phyloP scores from a whole-genome alignment of 1,140 invertebrate species.

The Tribolium madens region DNA sequence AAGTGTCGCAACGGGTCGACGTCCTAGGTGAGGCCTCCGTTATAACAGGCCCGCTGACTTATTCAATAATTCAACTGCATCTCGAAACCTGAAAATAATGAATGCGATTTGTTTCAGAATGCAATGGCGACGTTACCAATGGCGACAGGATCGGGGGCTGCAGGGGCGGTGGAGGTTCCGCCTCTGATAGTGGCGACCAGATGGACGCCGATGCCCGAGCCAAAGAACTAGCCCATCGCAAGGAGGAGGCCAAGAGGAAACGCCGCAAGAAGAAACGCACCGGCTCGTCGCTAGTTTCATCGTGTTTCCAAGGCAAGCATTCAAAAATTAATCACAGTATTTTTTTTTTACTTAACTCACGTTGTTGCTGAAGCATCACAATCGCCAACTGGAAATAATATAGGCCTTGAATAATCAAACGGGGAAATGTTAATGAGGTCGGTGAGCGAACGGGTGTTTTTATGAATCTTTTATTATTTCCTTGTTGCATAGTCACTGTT shows the following conservation, averaged over 20 bases:
- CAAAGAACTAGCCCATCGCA: slow-evolving; percentile 76
- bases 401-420: slow-evolving; percentile 22
- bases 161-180: slow-evolving; percentile 59
- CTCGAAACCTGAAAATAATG: not conserved
- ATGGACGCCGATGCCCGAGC: slow-evolving; percentile 67
- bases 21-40: slow-evolving; percentile 22
- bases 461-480: slow-evolving; percentile 37
- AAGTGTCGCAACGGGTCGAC: slow-evolving; percentile 26
- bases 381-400: slow-evolving; percentile 12
- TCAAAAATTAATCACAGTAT: too few species aligned
- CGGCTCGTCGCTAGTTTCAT: slow-evolving; percentile 86
- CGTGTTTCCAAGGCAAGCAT: slow-evolving; percentile 86
- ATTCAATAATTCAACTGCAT: not conserved
- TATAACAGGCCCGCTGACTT: not conserved
- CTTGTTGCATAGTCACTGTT: slow-evolving; percentile 31
- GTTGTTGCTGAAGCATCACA: not conserved
- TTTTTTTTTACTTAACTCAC: too few species aligned
- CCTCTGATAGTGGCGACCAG: slow-evolving; percentile 64
- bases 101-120: slow-evolving; percentile 47
- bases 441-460: slow-evolving; percentile 22
- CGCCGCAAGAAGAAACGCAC: slow-evolving; percentile 89
- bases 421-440: slow-evolving; percentile 30
- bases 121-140: slow-evolving; percentile 56
- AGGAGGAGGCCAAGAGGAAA: slow-evolving; percentile 88
- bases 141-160: slow-evolving; percentile 52